phyloP scores from a whole-genome alignment of 2,113 vertebrate species.

The Otus sunia region DNA sequence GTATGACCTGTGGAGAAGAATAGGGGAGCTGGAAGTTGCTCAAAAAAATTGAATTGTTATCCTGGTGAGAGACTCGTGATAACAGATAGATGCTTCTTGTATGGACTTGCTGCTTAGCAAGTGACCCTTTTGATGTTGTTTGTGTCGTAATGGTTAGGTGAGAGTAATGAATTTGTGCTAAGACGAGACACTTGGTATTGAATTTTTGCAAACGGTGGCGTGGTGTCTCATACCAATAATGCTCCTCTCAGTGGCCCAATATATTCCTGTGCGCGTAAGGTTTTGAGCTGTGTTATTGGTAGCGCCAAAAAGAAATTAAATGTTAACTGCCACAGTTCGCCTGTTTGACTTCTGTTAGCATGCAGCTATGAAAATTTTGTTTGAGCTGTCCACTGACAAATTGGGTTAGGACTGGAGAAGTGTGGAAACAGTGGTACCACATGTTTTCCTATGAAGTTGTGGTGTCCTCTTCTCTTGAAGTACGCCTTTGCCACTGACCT shows the following conservation, averaged over 20 bases:
- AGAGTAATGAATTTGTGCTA: constrained; percentile 34
- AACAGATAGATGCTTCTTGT: constrained; percentile 5
- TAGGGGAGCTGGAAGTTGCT: constrained; percentile 44
- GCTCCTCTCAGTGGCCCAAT: background rate
- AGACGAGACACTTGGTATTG: constrained; percentile 6
- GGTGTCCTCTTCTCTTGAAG: background rate
- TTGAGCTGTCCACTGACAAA: background rate
- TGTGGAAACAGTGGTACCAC: rapidly evolving
- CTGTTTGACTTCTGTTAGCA: background rate
- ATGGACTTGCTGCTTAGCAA: constrained; percentile 25
- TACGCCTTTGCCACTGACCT: background rate
- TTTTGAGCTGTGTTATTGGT: background rate
- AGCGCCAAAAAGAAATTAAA: background rate
- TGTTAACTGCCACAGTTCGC: background rate
- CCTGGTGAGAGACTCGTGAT: constrained; percentile 13
- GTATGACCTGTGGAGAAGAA: constrained; percentile 58
- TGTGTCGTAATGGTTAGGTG: background rate
- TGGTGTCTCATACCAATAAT: background rate
- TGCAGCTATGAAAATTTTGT: background rate
- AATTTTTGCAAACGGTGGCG: background rate
- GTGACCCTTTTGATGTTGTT: constrained; percentile 1
- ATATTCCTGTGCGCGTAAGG: rapidly evolving
- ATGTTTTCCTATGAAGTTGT: rapidly evolving
- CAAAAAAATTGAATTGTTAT: constrained; percentile 4
- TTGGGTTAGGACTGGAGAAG: background rate